These are phyloP conservation scores for Leucania comma DNA, from an alignment of 2,888 invertebrate species.

Conservation along the genomic window DNA sequence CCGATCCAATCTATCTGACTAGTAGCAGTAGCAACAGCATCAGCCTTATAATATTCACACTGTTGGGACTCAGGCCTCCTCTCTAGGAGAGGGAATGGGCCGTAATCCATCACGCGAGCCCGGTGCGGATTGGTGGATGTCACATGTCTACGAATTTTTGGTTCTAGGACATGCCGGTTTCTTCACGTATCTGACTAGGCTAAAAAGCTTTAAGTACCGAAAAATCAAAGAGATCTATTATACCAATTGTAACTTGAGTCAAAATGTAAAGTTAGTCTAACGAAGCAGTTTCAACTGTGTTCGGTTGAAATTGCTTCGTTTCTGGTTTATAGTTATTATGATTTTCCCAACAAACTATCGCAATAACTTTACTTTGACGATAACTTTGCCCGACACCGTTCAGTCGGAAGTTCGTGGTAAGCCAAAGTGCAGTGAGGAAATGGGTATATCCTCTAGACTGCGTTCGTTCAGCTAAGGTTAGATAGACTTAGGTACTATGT, in stretches of 20 bases:
- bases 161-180: too few relatives aligned
- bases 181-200: too few relatives aligned
- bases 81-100: too few relatives aligned
- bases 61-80: too few relatives aligned
- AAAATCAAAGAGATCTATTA: neutral
- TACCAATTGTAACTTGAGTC: neutral
- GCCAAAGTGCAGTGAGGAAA: conserved; percentile 36
- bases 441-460: conserved; percentile 25
- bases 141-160: too few relatives aligned
- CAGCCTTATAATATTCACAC: too few relatives aligned
- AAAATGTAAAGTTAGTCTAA: conserved; percentile 2
- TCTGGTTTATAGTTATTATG: conserved; percentile 18
- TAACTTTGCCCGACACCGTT: conserved; percentile 38
- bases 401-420: conserved; percentile 28
- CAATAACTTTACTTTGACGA: conserved; percentile 43
- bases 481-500: neutral
- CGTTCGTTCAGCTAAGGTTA: conserved; percentile 2
- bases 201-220: neutral
- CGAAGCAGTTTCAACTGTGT: conserved; percentile 1
- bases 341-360: conserved; percentile 32
- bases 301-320: too few relatives aligned
- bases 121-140: too few relatives aligned
- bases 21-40: too few relatives aligned
- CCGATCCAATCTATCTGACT: too few relatives aligned
- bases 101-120: too few relatives aligned